Conservation (phyloP, 1,140 invertebrate genomes). For the Forficula auricularia region DNA sequence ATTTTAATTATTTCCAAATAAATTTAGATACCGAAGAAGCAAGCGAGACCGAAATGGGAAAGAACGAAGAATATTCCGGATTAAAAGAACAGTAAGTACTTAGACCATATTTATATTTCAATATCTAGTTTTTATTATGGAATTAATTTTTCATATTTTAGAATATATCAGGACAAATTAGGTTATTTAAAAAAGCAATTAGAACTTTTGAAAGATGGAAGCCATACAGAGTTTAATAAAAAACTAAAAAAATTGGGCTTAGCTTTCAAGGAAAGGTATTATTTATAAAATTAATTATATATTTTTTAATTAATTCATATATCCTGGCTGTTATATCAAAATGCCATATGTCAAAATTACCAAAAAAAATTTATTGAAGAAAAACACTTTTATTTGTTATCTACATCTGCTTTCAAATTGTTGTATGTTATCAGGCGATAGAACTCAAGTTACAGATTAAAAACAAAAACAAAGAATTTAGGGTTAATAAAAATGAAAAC, state of each 20-base stretch:
- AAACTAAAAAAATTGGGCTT: slow-evolving; percentile 66
- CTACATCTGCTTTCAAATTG: no score
- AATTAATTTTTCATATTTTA: slow-evolving; percentile 25
- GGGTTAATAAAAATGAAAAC: no score
- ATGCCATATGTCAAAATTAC: no score
- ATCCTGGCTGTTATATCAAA: no score
- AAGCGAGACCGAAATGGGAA: slow-evolving; percentile 71
- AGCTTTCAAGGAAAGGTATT: slow-evolving; percentile 52
- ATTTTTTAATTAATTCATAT: no score
- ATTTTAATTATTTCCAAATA: slow-evolving; percentile 2
- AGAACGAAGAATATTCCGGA: slow-evolving; percentile 62
- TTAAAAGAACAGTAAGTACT: slow-evolving; percentile 81
- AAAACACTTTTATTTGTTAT: no score
- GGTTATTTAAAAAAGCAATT: slow-evolving; percentile 75
- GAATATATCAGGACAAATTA: slow-evolving; percentile 87
- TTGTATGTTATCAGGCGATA: no score
- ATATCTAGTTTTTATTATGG: slow-evolving; percentile 2
- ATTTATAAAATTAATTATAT: no score
- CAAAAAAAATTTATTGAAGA: no score
- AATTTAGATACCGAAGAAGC: slow-evolving; percentile 72
- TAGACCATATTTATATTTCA: slow-evolving; percentile 2
- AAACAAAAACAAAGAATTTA: no score
- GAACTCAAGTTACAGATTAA: no score
- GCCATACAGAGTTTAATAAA: slow-evolving; percentile 70
- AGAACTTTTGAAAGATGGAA: slow-evolving; percentile 69